Evolutionary conservation across 2,797 vertebrate genomes (phyloP).

Genomic region (Ara ararauna): DNA sequence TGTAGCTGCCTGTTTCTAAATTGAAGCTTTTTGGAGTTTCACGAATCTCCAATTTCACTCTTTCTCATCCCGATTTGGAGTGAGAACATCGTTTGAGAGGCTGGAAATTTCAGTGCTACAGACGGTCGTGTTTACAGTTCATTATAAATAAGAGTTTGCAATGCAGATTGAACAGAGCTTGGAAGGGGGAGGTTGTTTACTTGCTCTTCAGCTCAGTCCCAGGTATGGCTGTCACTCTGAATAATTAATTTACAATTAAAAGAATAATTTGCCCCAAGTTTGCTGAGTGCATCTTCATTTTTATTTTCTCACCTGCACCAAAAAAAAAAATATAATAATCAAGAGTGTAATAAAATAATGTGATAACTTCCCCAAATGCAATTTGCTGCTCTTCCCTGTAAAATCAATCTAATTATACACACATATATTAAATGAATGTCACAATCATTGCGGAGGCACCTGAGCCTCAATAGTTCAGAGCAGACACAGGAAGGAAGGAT

Average conservation of each 20-base stretch:
- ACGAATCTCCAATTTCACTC: neutral
- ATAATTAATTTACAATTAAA: constrained; percentile 57
- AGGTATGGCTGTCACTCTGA: constrained; percentile 22
- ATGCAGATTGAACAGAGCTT: constrained; percentile 3
- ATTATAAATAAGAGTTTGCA: constrained; percentile 39
- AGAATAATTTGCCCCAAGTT: neutral
- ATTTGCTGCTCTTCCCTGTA: constrained; percentile 64
- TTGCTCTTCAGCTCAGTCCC: constrained; percentile 22
- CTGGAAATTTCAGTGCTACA: neutral
- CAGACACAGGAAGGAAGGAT: neutral
- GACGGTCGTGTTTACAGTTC: neutral
- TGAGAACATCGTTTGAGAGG: neutral
- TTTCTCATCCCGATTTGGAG: neutral
- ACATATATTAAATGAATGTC: constrained; percentile 65
- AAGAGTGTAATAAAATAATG: constrained; percentile 46
- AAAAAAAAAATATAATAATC: neutral
- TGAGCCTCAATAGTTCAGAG: neutral
- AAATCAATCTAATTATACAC: constrained; percentile 69
- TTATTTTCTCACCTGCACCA: constrained; percentile 19
- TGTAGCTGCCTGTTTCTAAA: neutral
- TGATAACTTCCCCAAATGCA: constrained; percentile 60
- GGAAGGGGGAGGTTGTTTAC: constrained; percentile 36
- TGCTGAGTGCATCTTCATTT: neutral
- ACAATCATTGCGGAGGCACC: neutral
- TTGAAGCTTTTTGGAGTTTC: neutral